Evolutionary conservation across 2,113 vertebrate species (phyloP).

Genomic region (Sylvia atricapilla): DNA sequence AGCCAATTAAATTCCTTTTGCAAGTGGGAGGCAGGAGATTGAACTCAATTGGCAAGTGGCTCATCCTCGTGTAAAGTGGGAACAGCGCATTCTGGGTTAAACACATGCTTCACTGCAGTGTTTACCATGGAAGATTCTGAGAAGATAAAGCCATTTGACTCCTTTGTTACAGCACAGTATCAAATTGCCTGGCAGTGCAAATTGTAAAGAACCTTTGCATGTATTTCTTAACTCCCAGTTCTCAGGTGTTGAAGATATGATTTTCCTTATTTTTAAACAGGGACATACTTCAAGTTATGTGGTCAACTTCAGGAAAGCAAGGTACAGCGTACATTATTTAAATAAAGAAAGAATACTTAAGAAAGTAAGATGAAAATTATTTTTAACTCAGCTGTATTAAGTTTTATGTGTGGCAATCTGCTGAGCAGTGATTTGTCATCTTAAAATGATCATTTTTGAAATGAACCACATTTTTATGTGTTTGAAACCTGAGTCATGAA

Average conservation of each 20-base stretch:
- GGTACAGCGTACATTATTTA: not conserved
- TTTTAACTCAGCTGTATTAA: not conserved
- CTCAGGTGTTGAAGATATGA: not conserved
- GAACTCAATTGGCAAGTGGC: conserved; percentile 12
- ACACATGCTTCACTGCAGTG: not conserved
- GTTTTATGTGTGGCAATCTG: not conserved
- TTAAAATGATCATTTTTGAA: not conserved
- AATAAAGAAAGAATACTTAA: not conserved
- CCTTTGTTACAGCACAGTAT: not conserved
- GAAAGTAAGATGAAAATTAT: not conserved
- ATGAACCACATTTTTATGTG: not conserved
- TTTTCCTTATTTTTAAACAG: not conserved
- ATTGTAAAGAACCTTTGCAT: not conserved
- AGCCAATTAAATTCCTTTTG: conserved; percentile 10
- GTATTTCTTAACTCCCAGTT: not conserved
- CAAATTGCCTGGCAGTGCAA: not conserved
- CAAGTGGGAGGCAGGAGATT: not conserved
- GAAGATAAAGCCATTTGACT: not conserved
- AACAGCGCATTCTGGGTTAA: not conserved
- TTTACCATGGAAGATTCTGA: not conserved
- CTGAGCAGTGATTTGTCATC: not conserved
- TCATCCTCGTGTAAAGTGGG: not conserved
- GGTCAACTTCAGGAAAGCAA: not conserved
- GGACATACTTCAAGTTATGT: not conserved
- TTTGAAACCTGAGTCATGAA: not conserved